Conservation (phyloP, 2,888 invertebrate genomes). For the Hydriomena furcata region DNA sequence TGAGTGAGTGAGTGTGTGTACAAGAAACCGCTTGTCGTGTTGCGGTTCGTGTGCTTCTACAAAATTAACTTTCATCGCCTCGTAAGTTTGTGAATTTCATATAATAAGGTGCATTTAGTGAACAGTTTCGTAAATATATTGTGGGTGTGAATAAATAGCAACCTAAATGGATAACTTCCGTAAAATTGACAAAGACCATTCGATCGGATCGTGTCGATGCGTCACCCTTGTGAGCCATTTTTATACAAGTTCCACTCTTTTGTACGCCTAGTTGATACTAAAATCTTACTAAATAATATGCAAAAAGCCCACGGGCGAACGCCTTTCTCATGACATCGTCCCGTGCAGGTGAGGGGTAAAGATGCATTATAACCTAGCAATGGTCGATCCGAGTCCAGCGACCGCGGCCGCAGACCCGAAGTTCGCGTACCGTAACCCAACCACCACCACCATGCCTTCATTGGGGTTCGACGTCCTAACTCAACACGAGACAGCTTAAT, state of each 20-base stretch:
- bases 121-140: conserved; percentile 33
- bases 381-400: conserved; percentile 7
- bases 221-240: conserved; percentile 82
- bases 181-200: conserved; percentile 64
- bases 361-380: conserved; percentile 24
- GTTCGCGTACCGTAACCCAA: not conserved
- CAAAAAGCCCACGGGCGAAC: not conserved
- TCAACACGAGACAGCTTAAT: too few relatives aligned
- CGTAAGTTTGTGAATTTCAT: conserved; percentile 78
- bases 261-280: conserved; percentile 28
- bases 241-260: conserved; percentile 63
- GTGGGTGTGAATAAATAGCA: conserved; percentile 39
- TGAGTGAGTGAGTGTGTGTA: not conserved
- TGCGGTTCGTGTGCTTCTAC: conserved; percentile 75
- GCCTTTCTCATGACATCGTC: not conserved
- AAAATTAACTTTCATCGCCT: conserved; percentile 80
- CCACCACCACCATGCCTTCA: not conserved
- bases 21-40: conserved; percentile 75
- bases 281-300: not conserved
- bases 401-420: not conserved
- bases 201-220: conserved; percentile 81
- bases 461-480: too few relatives aligned
- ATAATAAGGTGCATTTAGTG: conserved; percentile 65
- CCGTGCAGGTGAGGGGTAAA: not conserved
- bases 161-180: conserved; percentile 36